Conservation (phyloP, 2,888 invertebrate genomes). For the Crepidodera aurea region DNA sequence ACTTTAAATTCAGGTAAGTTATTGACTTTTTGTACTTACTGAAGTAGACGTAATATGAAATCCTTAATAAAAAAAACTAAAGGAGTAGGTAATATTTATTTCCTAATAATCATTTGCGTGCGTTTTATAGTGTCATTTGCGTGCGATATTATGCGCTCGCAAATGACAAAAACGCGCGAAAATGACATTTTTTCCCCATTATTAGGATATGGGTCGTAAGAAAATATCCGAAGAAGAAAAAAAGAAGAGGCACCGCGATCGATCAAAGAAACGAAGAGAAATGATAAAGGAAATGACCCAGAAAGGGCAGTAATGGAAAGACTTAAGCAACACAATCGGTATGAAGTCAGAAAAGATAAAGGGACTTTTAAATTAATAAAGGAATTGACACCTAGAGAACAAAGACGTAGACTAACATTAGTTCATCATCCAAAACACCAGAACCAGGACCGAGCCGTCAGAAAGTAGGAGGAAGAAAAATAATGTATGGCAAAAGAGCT, state of each 20-base stretch:
- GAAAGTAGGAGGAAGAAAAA: constrained; percentile 15
- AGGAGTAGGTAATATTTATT: no score
- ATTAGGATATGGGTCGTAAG: background rate
- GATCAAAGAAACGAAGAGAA: background rate
- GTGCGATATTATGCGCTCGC: no score
- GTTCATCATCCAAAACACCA: no score
- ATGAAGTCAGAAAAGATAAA: constrained; percentile 1
- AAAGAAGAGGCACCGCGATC: background rate
- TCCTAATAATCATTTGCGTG: no score
- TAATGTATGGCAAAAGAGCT: constrained; percentile 1
- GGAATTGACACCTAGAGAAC: constrained; percentile 1
- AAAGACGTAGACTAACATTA: constrained; percentile 4
- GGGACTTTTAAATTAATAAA: background rate
- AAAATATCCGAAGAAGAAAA: constrained; percentile 1
- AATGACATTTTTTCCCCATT: background rate
- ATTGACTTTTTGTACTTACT: no score
- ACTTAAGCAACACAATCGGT: constrained; percentile 4
- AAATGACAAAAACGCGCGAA: background rate
- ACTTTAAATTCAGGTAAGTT: no score
- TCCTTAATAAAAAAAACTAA: no score
- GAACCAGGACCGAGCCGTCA: background rate
- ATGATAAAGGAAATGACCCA: no score
- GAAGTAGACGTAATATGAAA: no score
- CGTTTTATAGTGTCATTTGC: no score
- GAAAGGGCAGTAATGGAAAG: background rate